A percentile compares a stretch with the other conserved stretches of the same genome.
These are phyloP conservation scores for Phenganax stokvisi DNA, from an alignment of 92 coral and sea anemone genomes.

Conservation along the genomic window DNA sequence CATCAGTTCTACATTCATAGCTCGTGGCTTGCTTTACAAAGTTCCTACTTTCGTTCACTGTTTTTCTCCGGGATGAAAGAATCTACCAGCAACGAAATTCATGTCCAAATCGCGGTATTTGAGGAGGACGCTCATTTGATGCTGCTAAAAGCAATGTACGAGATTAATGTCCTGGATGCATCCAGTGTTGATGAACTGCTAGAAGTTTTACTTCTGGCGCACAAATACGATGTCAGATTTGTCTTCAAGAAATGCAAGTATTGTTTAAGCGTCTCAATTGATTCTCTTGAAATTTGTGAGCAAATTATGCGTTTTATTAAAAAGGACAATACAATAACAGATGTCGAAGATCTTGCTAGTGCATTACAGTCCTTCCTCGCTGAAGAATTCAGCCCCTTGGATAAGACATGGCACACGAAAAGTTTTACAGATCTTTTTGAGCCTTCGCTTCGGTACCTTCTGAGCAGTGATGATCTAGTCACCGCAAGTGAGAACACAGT, in stretches of 20 bases:
- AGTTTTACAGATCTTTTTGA: neutral
- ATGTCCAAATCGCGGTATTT: neutral
- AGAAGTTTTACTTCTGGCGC: neutral
- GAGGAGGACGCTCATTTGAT: constrained; percentile 18
- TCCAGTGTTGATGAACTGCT: constrained; percentile 1
- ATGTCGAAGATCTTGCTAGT: constrained; percentile 16
- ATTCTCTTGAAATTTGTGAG: constrained; percentile 19
- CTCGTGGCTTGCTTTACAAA: neutral
- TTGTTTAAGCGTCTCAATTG: neutral
- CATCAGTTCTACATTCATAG: constrained; percentile 6
- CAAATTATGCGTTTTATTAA: constrained; percentile 15
- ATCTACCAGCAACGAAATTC: neutral
- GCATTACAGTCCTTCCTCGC: constrained; percentile 18
- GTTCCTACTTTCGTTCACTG: constrained; percentile 12
- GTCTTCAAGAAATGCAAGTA: constrained; percentile 5
- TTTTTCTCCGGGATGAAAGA: constrained; percentile 7
- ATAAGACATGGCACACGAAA: constrained; percentile 14
- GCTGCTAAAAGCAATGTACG: neutral
- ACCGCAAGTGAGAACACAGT: neutral
- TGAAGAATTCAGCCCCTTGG: constrained; percentile 3
- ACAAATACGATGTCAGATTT: constrained; percentile 1
- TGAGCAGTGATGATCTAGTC: constrained; percentile 9
- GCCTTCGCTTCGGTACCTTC: constrained; percentile 3
- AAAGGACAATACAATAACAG: neutral
- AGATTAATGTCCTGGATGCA: neutral